Conservation (phyloP, 2,113 vertebrate species). For the Pygoscelis adeliae region DNA sequence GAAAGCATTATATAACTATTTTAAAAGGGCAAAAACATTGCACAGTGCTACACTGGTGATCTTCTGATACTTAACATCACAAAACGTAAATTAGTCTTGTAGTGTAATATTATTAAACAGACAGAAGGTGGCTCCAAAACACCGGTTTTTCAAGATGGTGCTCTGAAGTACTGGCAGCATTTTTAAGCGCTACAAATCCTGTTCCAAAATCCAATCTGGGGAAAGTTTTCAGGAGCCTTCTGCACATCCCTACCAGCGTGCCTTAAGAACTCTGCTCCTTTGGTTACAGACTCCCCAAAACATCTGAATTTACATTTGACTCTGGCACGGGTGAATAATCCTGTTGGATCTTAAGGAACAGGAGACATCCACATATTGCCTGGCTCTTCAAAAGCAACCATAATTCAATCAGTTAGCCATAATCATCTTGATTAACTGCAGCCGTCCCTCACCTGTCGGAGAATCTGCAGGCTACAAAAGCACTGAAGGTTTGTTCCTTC, state of each 20-base stretch:
- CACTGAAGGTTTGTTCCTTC: background rate
- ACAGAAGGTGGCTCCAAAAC: constrained; percentile 56
- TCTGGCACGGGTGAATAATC: background rate
- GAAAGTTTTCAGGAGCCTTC: background rate
- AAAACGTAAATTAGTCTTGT: background rate
- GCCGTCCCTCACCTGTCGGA: background rate
- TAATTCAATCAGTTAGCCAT: background rate
- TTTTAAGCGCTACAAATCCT: background rate
- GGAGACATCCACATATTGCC: background rate
- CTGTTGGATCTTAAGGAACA: background rate
- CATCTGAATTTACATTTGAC: background rate
- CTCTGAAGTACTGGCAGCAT: background rate
- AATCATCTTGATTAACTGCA: background rate
- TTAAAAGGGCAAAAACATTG: background rate
- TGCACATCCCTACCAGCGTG: background rate
- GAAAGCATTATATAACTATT: background rate
- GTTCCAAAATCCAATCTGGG: background rate
- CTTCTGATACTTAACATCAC: background rate
- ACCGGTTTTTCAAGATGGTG: background rate
- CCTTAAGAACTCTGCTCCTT: background rate
- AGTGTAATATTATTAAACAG: background rate
- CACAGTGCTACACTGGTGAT: background rate
- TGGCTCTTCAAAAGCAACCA: background rate
- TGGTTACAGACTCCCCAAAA: background rate
- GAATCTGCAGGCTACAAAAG: background rate